phyloP scores from a whole-genome alignment of 2,797 vertebrate species.

The Paguma larvata region DNA sequence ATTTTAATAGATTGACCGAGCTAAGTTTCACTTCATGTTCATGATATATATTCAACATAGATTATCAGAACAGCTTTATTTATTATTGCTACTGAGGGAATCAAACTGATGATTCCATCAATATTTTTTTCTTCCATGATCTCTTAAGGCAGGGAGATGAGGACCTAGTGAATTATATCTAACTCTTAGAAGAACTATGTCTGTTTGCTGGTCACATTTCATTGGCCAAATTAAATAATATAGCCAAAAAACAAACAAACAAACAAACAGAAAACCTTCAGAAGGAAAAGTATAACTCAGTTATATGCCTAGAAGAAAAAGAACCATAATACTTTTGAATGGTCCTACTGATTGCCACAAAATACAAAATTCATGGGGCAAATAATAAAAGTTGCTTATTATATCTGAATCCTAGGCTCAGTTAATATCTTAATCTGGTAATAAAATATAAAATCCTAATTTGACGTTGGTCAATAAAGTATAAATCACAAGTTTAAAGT shows the following conservation, averaged over 20 bases:
- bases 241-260: background rate
- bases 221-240: background rate
- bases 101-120: background rate
- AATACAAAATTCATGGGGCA: background rate
- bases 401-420: background rate
- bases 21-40: background rate
- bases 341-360: background rate
- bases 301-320: background rate
- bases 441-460: background rate
- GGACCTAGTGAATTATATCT: background rate
- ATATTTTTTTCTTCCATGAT: background rate
- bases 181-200: background rate
- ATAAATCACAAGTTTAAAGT: background rate
- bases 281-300: background rate
- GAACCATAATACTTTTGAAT: background rate
- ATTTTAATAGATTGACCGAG: background rate
- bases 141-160: background rate
- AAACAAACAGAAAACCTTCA: background rate
- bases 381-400: background rate
- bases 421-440: background rate
- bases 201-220: background rate
- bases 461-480: background rate
- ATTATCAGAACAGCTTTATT: background rate
- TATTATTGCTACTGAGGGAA: background rate
- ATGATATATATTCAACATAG: background rate